phyloP scores from a whole-genome alignment of 2,888 invertebrate genomes.

The Strigamia maritima region DNA sequence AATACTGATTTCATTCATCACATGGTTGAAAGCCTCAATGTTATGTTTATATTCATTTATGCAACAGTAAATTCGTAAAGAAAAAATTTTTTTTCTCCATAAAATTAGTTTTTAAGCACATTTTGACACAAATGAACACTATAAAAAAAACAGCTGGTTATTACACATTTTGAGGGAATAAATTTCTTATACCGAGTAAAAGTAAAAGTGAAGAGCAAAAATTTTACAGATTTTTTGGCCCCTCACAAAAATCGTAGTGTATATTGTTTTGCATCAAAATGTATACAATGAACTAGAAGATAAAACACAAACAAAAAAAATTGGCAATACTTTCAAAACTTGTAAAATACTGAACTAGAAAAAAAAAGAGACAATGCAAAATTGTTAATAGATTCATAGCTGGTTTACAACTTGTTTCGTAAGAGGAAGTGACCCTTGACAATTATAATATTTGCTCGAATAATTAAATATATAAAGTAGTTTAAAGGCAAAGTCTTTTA shows the following conservation, averaged over 20 bases:
- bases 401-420: slow-evolving; percentile 2
- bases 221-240: neutral
- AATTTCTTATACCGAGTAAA: neutral
- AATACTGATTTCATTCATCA: slow-evolving; percentile 5
- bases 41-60: slow-evolving; percentile 15
- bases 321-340: slow-evolving; percentile 10
- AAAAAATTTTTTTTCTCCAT: neutral
- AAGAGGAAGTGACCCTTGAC: neutral
- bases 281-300: slow-evolving; percentile 10
- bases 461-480: neutral
- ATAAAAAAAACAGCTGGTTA: neutral
- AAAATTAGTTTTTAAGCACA: neutral
- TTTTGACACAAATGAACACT: slow-evolving; percentile 10
- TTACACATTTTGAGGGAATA: slow-evolving; percentile 5
- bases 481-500: slow-evolving; percentile 8
- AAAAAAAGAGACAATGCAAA: slow-evolving; percentile 10
- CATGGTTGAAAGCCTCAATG: slow-evolving; percentile 10
- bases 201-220: neutral
- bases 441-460: neutral
- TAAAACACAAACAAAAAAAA: slow-evolving; percentile 7
- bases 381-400: slow-evolving; percentile 10
- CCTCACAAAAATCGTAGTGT: slow-evolving; percentile 7
- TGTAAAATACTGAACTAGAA: slow-evolving; percentile 15
- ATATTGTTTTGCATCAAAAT: slow-evolving; percentile 10
- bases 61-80: slow-evolving; percentile 5